Evolutionary conservation across 2,113 vertebrate species (phyloP).

Genomic region (Chrysochloris asiatica): DNA sequence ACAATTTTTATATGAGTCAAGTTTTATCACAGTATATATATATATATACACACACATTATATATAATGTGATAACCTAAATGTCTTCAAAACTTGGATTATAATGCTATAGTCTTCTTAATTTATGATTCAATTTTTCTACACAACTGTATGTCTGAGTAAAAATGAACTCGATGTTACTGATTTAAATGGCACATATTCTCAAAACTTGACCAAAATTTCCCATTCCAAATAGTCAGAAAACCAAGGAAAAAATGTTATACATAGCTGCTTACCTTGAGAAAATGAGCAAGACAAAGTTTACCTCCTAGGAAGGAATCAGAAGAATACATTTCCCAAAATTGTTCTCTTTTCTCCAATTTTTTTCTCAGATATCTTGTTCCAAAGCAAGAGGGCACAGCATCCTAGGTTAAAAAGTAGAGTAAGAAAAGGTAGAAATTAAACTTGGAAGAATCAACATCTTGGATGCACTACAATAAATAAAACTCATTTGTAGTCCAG

Average conservation of each 20-base stretch:
- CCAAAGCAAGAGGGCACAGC: background rate
- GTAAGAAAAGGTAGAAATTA: background rate
- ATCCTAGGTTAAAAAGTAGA: background rate
- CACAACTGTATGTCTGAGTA: background rate
- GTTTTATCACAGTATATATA: background rate
- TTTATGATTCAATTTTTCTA: too few relatives aligned
- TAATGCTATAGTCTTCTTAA: background rate
- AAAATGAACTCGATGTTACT: background rate
- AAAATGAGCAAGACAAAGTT: background rate
- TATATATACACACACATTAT: background rate
- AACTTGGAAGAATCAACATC: background rate
- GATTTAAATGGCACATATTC: background rate
- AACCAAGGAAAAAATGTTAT: background rate
- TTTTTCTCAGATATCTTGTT: background rate
- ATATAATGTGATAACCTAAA: background rate
- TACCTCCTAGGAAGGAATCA: background rate
- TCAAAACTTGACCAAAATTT: background rate
- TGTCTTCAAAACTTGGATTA: background rate
- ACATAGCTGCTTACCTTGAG: background rate
- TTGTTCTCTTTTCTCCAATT: background rate
- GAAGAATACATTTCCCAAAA: background rate
- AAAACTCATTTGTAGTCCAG: background rate
- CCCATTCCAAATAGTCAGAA: background rate
- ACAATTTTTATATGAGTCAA: constrained; percentile 1
- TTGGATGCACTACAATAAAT: background rate